Conservation (phyloP, 2,888 invertebrate genomes). For the Parelbella ahira region DNA sequence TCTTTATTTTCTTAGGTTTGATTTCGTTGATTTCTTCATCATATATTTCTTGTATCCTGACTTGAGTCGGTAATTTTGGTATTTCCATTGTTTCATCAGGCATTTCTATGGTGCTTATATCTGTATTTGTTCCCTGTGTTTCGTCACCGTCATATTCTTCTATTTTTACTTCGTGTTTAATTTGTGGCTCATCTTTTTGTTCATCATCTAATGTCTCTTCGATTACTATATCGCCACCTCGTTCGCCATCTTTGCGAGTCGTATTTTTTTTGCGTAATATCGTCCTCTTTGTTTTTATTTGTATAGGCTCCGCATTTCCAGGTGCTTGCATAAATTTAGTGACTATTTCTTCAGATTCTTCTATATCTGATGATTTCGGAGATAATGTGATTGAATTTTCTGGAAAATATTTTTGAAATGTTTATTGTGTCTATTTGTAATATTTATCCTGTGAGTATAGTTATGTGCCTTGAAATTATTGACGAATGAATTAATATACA, state of each 20-base stretch:
- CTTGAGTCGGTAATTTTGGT: constrained; percentile 49
- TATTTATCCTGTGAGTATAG: neutral
- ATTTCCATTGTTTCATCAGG: constrained; percentile 42
- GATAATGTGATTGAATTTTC: constrained; percentile 42
- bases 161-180: constrained; percentile 54
- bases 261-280: constrained; percentile 69
- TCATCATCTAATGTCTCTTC: constrained; percentile 73
- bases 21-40: constrained; percentile 14
- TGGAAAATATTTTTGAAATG: constrained; percentile 40
- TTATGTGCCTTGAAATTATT: too few species aligned
- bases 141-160: constrained; percentile 61
- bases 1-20: neutral
- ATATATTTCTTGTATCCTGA: constrained; percentile 46
- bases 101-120: constrained; percentile 42
- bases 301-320: constrained; percentile 73
- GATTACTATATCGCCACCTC: constrained; percentile 73
- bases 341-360: constrained; percentile 82
- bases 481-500: too few species aligned
- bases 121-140: constrained; percentile 40
- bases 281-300: constrained; percentile 80
- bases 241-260: constrained; percentile 31
- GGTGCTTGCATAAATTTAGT: constrained; percentile 79
- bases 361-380: constrained; percentile 63
- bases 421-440: constrained; percentile 1
- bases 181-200: too few species aligned